Evolutionary conservation across 92 coral and sea anemone genomes (phyloP), one percentile per base, ranked within the genome.

Genomic region (Epizoanthus ramosus): DNA sequence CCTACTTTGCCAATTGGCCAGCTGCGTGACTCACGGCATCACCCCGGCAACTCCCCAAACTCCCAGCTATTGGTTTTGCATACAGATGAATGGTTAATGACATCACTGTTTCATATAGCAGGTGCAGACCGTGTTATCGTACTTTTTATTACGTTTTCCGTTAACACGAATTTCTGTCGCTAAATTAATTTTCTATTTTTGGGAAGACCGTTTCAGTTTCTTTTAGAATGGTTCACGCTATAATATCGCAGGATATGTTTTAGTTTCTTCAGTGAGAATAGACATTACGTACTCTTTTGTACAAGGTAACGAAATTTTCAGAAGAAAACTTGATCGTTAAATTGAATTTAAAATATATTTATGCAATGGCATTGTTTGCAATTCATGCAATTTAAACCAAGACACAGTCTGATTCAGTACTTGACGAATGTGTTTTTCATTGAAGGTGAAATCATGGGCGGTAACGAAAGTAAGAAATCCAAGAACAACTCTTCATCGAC

Each of bases 51-150:
- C 82, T 59, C 41, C 8, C 9, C 58, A 4, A 16, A 45, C 58
- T 19, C 39, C 28, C 54, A 39, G 52, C 41, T 61, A 77, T 61
- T 41, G 23, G 59, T 61, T 35, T 54, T n/a, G 18, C 54, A 47
- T 47, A 47, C 54, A 47, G 7, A 47, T 47, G 6, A 47, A 47
- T 47, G 54, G 54, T 47, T 47, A 3, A 39, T 59, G 15, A 47
- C 54, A 37, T 21, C 39, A 8, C 61, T 3, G 15, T 67, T 31
- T 5, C 18, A 61, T 60, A 77, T 22, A 77, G 41, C 82, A 77
- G 82, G 82, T 77, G 82, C 82, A 59, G 8, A 21, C 52, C 19
- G 39, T 61, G 70, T 77, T 77, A 77, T 77, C 82, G 63, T 21
- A 21, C 70, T 77, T 77, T 39, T 47, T 19, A 61, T 60, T 66